These are phyloP conservation scores for Megalonaias nervosa DNA, from an alignment of 1,140 invertebrate species.

Conservation along the genomic window DNA sequence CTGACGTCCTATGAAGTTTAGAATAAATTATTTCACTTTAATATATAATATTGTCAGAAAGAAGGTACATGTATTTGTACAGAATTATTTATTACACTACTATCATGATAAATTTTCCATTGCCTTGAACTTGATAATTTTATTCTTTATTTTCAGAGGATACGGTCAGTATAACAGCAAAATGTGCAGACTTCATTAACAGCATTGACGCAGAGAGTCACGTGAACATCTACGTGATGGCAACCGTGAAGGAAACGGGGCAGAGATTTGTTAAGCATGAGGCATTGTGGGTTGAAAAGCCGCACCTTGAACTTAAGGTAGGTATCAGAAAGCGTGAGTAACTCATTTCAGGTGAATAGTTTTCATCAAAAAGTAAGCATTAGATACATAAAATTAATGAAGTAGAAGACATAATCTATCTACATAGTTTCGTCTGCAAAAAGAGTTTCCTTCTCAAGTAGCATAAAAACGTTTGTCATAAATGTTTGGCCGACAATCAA, in stretches of 20 bases:
- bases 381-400: no score
- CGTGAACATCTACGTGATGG: constrained; percentile 56
- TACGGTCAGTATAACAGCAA: constrained; percentile 41
- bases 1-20: no score
- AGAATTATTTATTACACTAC: background rate
- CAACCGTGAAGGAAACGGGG: constrained; percentile 55
- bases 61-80: background rate
- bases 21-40: no score
- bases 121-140: background rate
- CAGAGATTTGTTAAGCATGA: constrained; percentile 56
- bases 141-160: constrained; percentile 40
- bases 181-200: constrained; percentile 59
- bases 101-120: background rate
- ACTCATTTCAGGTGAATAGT: background rate
- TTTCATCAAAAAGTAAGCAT: background rate
- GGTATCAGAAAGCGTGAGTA: no score
- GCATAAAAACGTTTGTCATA: no score
- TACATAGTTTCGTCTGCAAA: background rate
- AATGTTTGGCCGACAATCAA: no score
- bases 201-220: constrained; percentile 58
- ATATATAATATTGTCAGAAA: no score
- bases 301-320: constrained; percentile 63
- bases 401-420: background rate
- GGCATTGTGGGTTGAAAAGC: constrained; percentile 58
- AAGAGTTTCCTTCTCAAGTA: background rate